Base-by-base conservation (phyloP, 2,888 invertebrate genomes). In the Amiota mariae region DNA sequence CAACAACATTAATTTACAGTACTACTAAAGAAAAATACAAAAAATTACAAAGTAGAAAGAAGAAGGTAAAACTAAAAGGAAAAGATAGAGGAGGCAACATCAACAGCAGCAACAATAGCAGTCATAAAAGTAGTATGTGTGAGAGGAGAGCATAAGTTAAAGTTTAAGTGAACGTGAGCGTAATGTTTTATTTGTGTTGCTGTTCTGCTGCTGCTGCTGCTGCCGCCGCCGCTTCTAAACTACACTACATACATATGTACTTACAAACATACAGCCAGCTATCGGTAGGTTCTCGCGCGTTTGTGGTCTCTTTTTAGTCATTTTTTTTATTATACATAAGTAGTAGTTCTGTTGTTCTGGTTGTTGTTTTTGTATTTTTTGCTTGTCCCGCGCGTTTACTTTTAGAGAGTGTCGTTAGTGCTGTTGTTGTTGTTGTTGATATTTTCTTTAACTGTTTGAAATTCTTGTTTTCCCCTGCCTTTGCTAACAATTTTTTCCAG, bases 401-500 rank as follows among this genome's bases (percentile, higher is more conserved):
- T 61, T 20, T 11, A 6, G 20, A n/a, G 12, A 54, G 54, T 54
- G 20, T 75, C 3, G 24, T 24, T 24, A 24, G 24, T 24, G 24
- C 3, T 24, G 24, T 24, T 24, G 73, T 63, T 72, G 74, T 72
- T 78, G 75, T 54, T 72, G 74, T 72, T 78, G 75, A 49, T 75
- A 70, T 73, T 78, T 81, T 78, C 81, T 79, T 82, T 79, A 63
- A 82, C 79, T 85, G 73, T 74, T 73, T 80, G 82, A 84, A 84
- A 84, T 84, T 85, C 82, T 83, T 83, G 81, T 82, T 81, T 85
- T 84, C 85, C 83, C 82, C 36, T 36, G 36, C 36, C 8, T 36
- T 36, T 36, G 36, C 83, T 85, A 82, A 85, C 84, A 82, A 81
- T 78, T 84, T 84, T 48, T 85, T 85, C 85, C 79, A 77, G 77